A percentile compares a stretch with the other conserved stretches of the same genome.
phyloP scores from a whole-genome alignment of 1,140 invertebrate genomes.

The Brachionus sp. region DNA sequence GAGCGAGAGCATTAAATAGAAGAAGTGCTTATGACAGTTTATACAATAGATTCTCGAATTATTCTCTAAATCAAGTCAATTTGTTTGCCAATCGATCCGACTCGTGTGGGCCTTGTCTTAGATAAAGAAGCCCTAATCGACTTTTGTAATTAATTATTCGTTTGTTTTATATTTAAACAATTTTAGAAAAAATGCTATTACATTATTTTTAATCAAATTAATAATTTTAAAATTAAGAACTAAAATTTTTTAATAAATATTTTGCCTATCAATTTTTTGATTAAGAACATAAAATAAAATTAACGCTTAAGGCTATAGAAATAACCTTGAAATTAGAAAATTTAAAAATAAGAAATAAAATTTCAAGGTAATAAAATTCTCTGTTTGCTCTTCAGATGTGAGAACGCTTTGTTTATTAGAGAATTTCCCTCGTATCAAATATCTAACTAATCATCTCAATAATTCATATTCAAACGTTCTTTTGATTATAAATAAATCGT shows the following conservation, averaged over 20 bases:
- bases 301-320: too few relatives aligned
- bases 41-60: slow-evolving; percentile 22
- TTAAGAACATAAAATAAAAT: background rate
- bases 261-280: background rate
- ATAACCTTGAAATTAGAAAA: too few relatives aligned
- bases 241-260: background rate
- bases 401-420: background rate
- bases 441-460: background rate
- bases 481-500: background rate
- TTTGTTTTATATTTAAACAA: background rate
- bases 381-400: background rate
- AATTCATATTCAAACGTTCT: background rate
- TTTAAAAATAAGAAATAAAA: too few relatives aligned
- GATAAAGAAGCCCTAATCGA: background rate
- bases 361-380: background rate
- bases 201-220: background rate
- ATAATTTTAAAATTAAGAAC: background rate
- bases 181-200: background rate
- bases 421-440: background rate
- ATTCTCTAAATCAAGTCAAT: background rate
- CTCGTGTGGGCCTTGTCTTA: slow-evolving; percentile 19
- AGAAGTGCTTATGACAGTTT: slow-evolving; percentile 8
- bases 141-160: background rate
- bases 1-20: background rate
- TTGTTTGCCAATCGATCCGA: slow-evolving; percentile 6